Conservation (phyloP, 1,140 invertebrate genomes). For the Subanguina moxae region DNA sequence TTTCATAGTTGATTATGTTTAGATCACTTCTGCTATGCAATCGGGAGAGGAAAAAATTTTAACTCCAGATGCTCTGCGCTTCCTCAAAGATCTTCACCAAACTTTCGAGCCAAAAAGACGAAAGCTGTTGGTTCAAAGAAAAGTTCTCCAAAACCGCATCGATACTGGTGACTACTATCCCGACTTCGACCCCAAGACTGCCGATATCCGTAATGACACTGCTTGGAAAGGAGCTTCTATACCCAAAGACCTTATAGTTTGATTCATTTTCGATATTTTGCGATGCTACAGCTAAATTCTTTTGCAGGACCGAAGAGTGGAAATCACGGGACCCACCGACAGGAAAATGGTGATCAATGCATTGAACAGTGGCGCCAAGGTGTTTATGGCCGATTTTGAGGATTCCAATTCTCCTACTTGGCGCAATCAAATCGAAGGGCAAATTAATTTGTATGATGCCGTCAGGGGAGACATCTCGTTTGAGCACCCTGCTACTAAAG, state of each 20-base stretch:
- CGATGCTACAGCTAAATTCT: not conserved
- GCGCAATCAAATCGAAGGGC: slow-evolving; percentile 68
- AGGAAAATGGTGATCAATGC: slow-evolving; percentile 62
- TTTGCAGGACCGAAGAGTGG: slow-evolving; percentile 56
- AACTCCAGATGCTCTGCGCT: slow-evolving; percentile 57
- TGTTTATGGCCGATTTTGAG: slow-evolving; percentile 62
- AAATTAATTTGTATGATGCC: slow-evolving; percentile 67
- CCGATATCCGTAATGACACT: slow-evolving; percentile 42
- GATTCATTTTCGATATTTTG: not conserved
- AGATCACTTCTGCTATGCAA: slow-evolving; percentile 46
- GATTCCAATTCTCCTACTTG: slow-evolving; percentile 73
- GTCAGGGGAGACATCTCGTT: slow-evolving; percentile 64
- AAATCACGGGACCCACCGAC: slow-evolving; percentile 61
- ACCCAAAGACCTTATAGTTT: slow-evolving; percentile 44
- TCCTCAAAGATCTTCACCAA: slow-evolving; percentile 51
- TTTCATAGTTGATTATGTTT: slow-evolving; percentile 8
- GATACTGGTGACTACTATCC: slow-evolving; percentile 53
- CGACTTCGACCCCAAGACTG: slow-evolving; percentile 54
- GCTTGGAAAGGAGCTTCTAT: slow-evolving; percentile 50
- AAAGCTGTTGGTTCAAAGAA: slow-evolving; percentile 45
- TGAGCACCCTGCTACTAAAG: slow-evolving; percentile 56
- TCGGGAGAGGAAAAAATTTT: slow-evolving; percentile 55
- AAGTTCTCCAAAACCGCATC: slow-evolving; percentile 43
- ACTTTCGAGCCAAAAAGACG: slow-evolving; percentile 50
- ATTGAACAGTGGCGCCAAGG: slow-evolving; percentile 58